These are phyloP conservation scores for Eurystomus gularis DNA, from an alignment of 2,113 vertebrate genomes.

Conservation along the genomic window DNA sequence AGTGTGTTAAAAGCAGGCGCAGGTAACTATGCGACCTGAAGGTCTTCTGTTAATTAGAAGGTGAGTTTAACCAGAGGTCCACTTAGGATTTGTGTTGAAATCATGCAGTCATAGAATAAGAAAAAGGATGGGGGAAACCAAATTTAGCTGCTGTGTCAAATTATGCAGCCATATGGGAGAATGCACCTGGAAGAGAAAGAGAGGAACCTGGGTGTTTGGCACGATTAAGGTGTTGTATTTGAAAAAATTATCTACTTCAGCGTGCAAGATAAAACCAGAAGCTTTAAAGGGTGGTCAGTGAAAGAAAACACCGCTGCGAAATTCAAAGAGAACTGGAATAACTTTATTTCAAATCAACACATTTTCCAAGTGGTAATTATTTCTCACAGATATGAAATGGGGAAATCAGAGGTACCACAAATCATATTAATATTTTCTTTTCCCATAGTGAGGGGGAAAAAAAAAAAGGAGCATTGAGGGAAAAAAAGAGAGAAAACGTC, in stretches of 20 bases:
- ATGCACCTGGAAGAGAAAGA: background rate
- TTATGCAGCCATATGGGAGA: background rate
- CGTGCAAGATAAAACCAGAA: background rate
- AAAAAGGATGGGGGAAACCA: background rate
- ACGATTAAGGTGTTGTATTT: background rate
- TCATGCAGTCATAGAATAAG: background rate
- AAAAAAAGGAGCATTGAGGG: background rate
- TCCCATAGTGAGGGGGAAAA: background rate
- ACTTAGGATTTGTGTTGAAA: background rate
- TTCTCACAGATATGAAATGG: background rate
- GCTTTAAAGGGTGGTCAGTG: background rate
- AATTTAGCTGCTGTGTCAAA: background rate
- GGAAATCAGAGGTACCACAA: background rate
- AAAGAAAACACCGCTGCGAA: background rate
- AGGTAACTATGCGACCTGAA: no score
- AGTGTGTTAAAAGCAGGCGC: background rate
- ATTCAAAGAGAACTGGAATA: background rate
- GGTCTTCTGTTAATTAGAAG: no score
- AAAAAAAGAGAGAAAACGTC: background rate
- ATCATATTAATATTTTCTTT: background rate
- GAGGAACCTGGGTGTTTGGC: background rate
- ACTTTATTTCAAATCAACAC: constrained; percentile 7
- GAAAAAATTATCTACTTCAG: background rate
- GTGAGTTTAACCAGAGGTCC: background rate
- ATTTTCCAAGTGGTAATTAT: background rate